These are phyloP conservation scores for Notolabrus celidotus DNA, from an alignment of 2,797 vertebrate genomes.

Conservation along the genomic window DNA sequence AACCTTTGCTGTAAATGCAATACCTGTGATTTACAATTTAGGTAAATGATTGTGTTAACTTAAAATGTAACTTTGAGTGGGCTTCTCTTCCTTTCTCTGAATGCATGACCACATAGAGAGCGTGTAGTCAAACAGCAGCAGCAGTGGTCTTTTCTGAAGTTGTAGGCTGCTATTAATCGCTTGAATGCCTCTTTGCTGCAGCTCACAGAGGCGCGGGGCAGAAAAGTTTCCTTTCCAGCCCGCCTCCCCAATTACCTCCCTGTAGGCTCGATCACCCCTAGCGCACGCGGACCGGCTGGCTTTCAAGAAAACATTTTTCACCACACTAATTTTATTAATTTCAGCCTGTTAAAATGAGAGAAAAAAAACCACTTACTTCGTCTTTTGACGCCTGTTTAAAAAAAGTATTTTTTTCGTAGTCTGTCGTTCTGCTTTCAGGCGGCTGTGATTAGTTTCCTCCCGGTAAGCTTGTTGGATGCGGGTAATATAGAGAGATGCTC, in stretches of 20 bases:
- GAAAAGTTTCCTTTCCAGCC: conserved; percentile 61
- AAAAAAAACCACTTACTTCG: conserved; percentile 57
- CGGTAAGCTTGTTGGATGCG: conserved; percentile 64
- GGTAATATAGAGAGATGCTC: conserved; percentile 61
- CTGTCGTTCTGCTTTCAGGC: background rate
- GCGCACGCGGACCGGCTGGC: conserved; percentile 7
- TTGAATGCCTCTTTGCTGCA: conserved; percentile 39
- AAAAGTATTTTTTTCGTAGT: background rate
- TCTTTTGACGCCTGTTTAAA: background rate
- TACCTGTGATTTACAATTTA: too few species aligned
- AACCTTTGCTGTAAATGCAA: too few species aligned
- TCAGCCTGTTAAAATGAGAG: background rate
- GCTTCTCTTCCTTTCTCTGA: too few species aligned
- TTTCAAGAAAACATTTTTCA: background rate
- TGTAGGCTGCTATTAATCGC: conserved; percentile 40
- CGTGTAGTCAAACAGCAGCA: conserved; percentile 14
- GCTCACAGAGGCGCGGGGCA: conserved; percentile 20
- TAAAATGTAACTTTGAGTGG: too few species aligned
- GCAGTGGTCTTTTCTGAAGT: conserved; percentile 36
- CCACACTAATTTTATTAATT: background rate
- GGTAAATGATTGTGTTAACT: too few species aligned
- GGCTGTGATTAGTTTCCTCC: conserved; percentile 61
- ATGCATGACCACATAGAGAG: background rate
- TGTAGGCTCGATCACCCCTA: conserved; percentile 42
- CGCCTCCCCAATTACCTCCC: conserved; percentile 81